phyloP scores from a whole-genome alignment of 2,113 vertebrate genomes.

The Bothrops jararaca region DNA sequence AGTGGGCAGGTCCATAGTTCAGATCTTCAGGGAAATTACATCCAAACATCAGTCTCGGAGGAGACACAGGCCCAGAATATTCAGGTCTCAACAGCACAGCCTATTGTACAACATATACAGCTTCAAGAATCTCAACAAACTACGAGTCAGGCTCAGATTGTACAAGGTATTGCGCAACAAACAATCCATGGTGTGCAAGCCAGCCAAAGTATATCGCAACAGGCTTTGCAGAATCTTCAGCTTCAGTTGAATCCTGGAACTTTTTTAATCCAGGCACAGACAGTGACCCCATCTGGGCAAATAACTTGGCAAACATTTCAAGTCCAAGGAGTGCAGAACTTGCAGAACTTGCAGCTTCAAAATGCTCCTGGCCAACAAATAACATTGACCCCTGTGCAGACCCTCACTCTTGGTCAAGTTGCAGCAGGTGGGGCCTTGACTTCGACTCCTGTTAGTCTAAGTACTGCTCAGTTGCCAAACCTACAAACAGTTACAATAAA shows the following conservation, averaged over 20 bases:
- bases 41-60: constrained; percentile 81
- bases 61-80: constrained; percentile 87
- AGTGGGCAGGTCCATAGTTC: constrained; percentile 82
- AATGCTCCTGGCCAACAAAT: constrained; percentile 93
- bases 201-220: constrained; percentile 81
- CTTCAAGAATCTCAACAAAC: constrained; percentile 90
- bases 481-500: constrained; percentile 97
- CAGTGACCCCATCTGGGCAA: constrained; percentile 94
- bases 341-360: constrained; percentile 97
- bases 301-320: constrained; percentile 99
- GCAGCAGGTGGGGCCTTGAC: constrained; percentile 80
- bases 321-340: constrained; percentile 97
- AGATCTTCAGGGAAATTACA: constrained; percentile 89
- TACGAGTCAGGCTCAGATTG: constrained; percentile 88
- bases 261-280: constrained; percentile 99
- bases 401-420: constrained; percentile 92
- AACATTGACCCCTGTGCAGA: constrained; percentile 94
- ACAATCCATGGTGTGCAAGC: constrained; percentile 81
- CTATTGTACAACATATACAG: constrained; percentile 87
- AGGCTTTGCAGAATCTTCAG: constrained; percentile 91
- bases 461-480: constrained; percentile 92
- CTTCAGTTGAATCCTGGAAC: constrained; percentile 94
- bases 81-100: constrained; percentile 87
- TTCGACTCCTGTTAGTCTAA: constrained; percentile 85
- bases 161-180: constrained; percentile 88